These are phyloP conservation scores for Agriopis leucophaearia DNA, from an alignment of 2,888 invertebrate genomes.

Conservation along the genomic window DNA sequence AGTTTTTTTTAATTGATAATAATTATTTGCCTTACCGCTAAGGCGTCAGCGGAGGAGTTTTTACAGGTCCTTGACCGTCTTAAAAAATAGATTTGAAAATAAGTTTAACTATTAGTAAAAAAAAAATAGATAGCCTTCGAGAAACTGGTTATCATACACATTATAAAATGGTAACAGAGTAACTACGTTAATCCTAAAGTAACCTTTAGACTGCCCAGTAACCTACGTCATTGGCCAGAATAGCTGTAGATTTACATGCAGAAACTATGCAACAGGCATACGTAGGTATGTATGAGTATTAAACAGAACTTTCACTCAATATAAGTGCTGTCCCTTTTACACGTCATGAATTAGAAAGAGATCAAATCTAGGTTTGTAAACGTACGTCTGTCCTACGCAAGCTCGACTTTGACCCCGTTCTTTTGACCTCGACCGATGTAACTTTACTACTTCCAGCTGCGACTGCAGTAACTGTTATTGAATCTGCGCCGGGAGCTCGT, in stretches of 20 bases:
- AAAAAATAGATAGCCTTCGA: no score
- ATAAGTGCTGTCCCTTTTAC: conserved; percentile 38
- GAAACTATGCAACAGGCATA: not conserved
- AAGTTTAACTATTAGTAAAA: no score
- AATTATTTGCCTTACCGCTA: no score
- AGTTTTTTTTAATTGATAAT: no score
- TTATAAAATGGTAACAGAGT: no score
- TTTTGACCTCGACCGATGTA: conserved; percentile 70
- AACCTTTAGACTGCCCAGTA: no score
- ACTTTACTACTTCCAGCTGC: conserved; percentile 27
- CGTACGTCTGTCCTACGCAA: conserved; percentile 59
- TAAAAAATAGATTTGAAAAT: no score
- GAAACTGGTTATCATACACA: no score
- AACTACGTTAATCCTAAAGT: no score
- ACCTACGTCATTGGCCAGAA: not conserved
- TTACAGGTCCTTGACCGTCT: no score
- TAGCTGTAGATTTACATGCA: not conserved
- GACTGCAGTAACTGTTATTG: conserved; percentile 39
- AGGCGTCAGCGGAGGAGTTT: no score
- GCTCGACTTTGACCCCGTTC: conserved; percentile 79
- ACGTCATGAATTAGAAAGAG: conserved; percentile 42
- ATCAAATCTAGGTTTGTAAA: conserved; percentile 39
- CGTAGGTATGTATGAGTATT: not conserved
- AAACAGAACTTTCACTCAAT: conserved; percentile 43
- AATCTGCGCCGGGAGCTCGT: conserved; percentile 15